Conservation (phyloP, 2,113 vertebrate genomes). For the Corythaeola cristata region DNA sequence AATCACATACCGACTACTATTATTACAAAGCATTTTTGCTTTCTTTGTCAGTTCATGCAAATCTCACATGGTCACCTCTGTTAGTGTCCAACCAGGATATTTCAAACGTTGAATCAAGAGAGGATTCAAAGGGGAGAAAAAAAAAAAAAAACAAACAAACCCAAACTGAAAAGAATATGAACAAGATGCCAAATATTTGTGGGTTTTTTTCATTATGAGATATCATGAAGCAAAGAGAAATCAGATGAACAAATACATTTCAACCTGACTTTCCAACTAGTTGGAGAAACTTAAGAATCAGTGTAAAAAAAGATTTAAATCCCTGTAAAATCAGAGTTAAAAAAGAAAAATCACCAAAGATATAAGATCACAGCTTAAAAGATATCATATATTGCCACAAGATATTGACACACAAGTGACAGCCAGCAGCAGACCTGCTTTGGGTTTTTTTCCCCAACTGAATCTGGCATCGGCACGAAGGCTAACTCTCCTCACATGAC, state of each 20-base stretch:
- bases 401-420: background rate
- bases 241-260: background rate
- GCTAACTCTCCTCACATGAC: background rate
- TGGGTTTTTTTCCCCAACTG: background rate
- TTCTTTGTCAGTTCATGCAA: background rate
- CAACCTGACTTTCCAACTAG: background rate
- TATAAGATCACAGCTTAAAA: background rate
- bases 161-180: background rate
- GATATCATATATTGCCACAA: rapidly evolving
- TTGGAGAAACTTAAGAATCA: background rate
- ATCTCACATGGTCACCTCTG: background rate
- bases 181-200: background rate
- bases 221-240: background rate
- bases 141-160: background rate
- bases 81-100: background rate
- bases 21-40: background rate
- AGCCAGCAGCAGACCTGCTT: background rate
- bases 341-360: background rate
- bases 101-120: background rate
- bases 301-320: background rate
- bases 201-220: background rate
- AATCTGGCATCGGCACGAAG: background rate
- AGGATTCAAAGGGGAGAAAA: rapidly evolving
- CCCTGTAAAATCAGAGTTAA: too few species aligned
- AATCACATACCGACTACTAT: background rate